These are phyloP conservation scores for Apis florea DNA, from an alignment of 1,140 invertebrate species.

Conservation along the genomic window DNA sequence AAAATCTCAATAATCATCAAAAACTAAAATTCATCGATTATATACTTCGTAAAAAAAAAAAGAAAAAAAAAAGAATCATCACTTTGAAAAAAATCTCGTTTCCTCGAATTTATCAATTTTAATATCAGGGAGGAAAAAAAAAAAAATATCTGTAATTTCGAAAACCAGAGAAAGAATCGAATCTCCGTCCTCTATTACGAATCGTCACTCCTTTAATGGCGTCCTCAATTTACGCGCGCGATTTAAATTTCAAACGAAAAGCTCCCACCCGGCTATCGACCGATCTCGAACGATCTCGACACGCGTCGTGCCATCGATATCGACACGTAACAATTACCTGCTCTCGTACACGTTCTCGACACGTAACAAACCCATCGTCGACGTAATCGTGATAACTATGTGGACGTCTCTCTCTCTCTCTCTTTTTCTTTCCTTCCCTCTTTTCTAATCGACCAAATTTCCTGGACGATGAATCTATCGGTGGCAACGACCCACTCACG, in stretches of 20 bases:
- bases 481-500: neutral
- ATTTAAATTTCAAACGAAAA: slow-evolving; percentile 42
- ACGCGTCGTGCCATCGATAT: neutral
- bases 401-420: neutral
- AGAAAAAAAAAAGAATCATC: too few species aligned
- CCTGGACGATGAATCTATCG: neutral
- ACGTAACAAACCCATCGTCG: slow-evolving; percentile 10
- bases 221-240: neutral
- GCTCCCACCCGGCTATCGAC: neutral
- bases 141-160: too few species aligned
- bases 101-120: too few species aligned
- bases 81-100: too few species aligned
- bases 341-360: neutral
- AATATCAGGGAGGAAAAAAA: too few species aligned
- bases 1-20: too few species aligned
- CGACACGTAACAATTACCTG: neutral
- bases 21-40: too few species aligned
- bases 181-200: neutral
- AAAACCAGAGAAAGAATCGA: too few species aligned
- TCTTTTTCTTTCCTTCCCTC: neutral
- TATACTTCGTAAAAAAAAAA: too few species aligned
- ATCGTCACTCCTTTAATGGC: neutral
- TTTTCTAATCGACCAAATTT: neutral
- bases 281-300: neutral
- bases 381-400: slow-evolving; percentile 2